Evolutionary conservation across 2,888 invertebrate species (phyloP), one percentile per base, ranked within the genome.

Genomic region (Andrena praecox): DNA sequence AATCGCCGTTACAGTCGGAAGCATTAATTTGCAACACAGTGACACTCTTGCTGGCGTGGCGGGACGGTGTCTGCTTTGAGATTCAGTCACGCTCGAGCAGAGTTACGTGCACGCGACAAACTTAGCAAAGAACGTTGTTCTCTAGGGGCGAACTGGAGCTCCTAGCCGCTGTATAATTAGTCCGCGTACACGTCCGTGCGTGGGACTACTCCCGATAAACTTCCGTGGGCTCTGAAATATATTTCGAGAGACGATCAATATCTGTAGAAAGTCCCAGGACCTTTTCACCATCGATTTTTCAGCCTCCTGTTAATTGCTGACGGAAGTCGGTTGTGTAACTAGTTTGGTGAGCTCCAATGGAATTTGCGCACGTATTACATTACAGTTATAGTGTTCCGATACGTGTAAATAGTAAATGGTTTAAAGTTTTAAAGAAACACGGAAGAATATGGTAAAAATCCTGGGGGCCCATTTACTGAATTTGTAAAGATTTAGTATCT

Each of bases 201-300:
- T 33, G 20, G 75, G 75, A 68, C 60, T 60, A 56, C n/a, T n/a
- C 56, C 20, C n/a, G 29, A 73, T 59, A 66, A 66, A 27, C 66
- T 66, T 66, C 16, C 56, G 56, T 29, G 54, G 24, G 35, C 33
- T 16, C 12, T 48, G 67, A 50, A 33, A 48, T 59, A 59, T 33
- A 59, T 67, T 74, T 68, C 24, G 7, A 2, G 24, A 31, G 33
- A 60, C 60, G 60, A 75, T 68, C 50, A 60, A 59, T 67, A 20
- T 52, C 29, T 20, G 27, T 75, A 62, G 67, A 68, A 75, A 75
- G 68, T 69, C 8, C 24, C 50, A 4, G 12, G 27, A 29, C 16
- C 27, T 66, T 69, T 20, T 62, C 24, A 20, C 8, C 7, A 12
- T 27, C 24, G 4, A 2, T 48, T 48, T 48, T 48, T 24, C n/a